Percentiles rank a stretch among this genome's conserved stretches.
Conservation (phyloP, 2,888 invertebrate genomes). For the Drosophila melanosoma region DNA sequence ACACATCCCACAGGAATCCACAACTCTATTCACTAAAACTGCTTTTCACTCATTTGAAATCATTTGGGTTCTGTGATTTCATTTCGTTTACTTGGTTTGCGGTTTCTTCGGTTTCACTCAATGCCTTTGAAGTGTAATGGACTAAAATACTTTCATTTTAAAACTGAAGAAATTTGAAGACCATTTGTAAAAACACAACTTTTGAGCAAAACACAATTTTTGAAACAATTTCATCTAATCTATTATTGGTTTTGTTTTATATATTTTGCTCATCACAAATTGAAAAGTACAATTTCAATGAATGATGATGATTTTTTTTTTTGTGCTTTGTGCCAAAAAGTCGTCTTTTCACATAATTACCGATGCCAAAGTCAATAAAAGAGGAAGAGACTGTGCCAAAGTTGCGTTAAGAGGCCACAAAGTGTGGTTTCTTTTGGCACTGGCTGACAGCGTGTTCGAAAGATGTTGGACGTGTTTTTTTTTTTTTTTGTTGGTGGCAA, state of each 20-base stretch:
- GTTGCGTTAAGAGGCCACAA: constrained; percentile 30
- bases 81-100: constrained; percentile 36
- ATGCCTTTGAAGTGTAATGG: constrained; percentile 15
- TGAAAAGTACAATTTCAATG: neutral
- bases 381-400: constrained; percentile 28
- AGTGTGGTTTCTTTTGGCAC: constrained; percentile 42
- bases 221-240: neutral
- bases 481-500: neutral
- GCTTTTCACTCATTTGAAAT: constrained; percentile 48
- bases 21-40: constrained; percentile 36
- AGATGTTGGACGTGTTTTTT: constrained; percentile 16
- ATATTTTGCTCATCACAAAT: neutral
- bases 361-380: constrained; percentile 59
- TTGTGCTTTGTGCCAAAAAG: constrained; percentile 16
- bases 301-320: neutral
- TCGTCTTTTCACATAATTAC: constrained; percentile 46
- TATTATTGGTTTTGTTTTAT: neutral
- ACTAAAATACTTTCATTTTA: constrained; percentile 1
- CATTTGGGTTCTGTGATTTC: constrained; percentile 44
- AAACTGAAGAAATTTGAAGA: neutral
- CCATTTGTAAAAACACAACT: neutral
- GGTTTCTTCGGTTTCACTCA: constrained; percentile 19
- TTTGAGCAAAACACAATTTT: neutral
- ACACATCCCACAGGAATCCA: constrained; percentile 8
- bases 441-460: constrained; percentile 23